Conservation (phyloP, 2,113 vertebrate genomes). For the Rallus limicola region DNA sequence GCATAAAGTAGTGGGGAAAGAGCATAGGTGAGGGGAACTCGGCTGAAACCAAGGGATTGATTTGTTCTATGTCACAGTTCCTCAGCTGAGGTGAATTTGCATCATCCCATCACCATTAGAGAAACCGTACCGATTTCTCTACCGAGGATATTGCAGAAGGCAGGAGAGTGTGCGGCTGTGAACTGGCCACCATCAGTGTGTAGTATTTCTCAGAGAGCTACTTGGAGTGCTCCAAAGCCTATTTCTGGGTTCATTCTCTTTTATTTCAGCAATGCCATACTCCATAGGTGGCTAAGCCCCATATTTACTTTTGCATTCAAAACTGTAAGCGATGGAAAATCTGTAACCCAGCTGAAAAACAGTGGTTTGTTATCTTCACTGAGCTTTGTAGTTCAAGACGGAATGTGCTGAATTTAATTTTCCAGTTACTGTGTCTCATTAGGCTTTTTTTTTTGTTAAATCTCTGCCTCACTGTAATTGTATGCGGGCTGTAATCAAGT, state of each 20-base stretch:
- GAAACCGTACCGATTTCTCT: neutral
- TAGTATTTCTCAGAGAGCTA: neutral
- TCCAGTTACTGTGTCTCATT: neutral
- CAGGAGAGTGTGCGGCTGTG: neutral
- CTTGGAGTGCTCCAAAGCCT: neutral
- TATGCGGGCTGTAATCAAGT: neutral
- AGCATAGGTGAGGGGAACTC: neutral
- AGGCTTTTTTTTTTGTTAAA: neutral
- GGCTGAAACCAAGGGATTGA: neutral
- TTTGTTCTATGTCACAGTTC: neutral
- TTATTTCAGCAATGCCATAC: neutral
- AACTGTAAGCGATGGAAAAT: neutral
- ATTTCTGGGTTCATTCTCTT: neutral
- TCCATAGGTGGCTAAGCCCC: fast-evolving
- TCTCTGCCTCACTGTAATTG: neutral
- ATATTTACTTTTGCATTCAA: neutral
- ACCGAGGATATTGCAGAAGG: neutral
- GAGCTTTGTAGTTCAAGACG: neutral
- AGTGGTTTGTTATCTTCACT: neutral
- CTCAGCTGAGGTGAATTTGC: neutral
- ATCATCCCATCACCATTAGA: neutral
- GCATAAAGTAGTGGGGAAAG: neutral
- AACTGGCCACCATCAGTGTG: fast-evolving
- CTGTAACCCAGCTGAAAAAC: neutral
- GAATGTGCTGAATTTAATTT: neutral